Evolutionary conservation across 2,113 vertebrate species (phyloP).

Genomic region (Chlorocebus sabaeus): DNA sequence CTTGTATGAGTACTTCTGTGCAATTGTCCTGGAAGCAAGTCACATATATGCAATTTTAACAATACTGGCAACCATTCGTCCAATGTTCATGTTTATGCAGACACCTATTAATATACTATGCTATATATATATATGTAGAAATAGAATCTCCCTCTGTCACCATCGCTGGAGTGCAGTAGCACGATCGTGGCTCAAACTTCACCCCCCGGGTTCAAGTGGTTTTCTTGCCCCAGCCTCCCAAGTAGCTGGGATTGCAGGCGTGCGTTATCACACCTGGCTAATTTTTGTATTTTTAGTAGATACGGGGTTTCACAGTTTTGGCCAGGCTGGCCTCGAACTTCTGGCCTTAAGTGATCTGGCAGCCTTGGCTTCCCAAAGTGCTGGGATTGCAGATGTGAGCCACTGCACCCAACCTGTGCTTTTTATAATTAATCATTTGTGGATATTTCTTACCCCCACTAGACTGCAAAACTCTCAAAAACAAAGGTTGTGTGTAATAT

Average conservation of each 20-base stretch:
- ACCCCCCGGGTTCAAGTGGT: fast-evolving
- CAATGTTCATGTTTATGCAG: background rate
- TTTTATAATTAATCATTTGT: background rate
- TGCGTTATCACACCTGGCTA: too few relatives aligned
- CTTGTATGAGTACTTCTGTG: background rate
- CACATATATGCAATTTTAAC: background rate
- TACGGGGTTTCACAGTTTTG: too few relatives aligned
- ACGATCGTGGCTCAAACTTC: too few relatives aligned
- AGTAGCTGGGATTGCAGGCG: too few relatives aligned
- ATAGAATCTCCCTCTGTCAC: too few relatives aligned
- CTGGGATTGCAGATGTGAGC: too few relatives aligned
- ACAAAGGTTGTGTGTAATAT: background rate
- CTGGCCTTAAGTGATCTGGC: too few relatives aligned
- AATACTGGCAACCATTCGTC: background rate
- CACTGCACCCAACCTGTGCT: background rate
- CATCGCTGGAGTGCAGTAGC: too few relatives aligned
- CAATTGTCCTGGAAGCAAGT: background rate
- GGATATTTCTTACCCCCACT: background rate
- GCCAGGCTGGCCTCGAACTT: too few relatives aligned
- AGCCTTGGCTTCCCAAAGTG: too few relatives aligned
- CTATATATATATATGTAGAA: background rate
- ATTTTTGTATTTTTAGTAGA: too few relatives aligned
- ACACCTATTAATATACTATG: background rate
- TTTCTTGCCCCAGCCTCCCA: too few relatives aligned
- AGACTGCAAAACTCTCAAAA: background rate